Base-by-base conservation (phyloP, 2,888 invertebrate genomes). In the Nasonia oneida region DNA sequence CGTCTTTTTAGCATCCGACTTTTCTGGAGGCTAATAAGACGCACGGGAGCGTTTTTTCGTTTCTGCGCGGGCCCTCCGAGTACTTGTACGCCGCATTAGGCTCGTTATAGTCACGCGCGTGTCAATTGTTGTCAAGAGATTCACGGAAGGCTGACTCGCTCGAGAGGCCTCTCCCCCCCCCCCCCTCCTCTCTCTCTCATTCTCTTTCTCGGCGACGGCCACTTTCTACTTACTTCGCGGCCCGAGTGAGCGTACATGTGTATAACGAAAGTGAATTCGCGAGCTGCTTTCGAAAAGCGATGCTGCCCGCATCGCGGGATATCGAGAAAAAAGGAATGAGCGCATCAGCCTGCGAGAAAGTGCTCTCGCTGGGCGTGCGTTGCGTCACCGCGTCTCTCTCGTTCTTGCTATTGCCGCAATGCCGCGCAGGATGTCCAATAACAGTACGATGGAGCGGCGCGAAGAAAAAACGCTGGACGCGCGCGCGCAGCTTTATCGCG, bases 41-140 rank as follows among this genome's bases (percentile, higher is more conserved):
- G 15, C 57, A 37, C 15, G 53, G 12, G 33, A 50, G 33, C 37
- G 18, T 77, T 39, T 61, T 77, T 53, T 53, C 29, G 29, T 3
- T 29, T 37, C 15, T 15, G 29, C 3, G 37, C 37, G 12, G 3
- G 29, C 64, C 81, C 76, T 84, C 81, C 84, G 29, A 29, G 29
- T 29, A 29, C 29, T 29, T 1, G 1, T 29, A 29, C 1, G 29
- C 29, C 29, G 29, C 81, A 76, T 81, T 81, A 77, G 61, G 76
- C 76, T 85, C 81, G 57, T 76, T 71, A 67, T 71, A 67, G 84
- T 76, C 76, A 61, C 79, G 37, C 64, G n/a, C 74, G 78, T 80
- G 84, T 79, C 79, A 84, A 74, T 80, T 79, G 75, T 64, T 67
- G 6, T 29, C 29, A 37, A 53, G 53, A n/a, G 76, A 73, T 39